phyloP scores from a whole-genome alignment of 2,888 invertebrate genomes.

The Capitulum mitella region DNA sequence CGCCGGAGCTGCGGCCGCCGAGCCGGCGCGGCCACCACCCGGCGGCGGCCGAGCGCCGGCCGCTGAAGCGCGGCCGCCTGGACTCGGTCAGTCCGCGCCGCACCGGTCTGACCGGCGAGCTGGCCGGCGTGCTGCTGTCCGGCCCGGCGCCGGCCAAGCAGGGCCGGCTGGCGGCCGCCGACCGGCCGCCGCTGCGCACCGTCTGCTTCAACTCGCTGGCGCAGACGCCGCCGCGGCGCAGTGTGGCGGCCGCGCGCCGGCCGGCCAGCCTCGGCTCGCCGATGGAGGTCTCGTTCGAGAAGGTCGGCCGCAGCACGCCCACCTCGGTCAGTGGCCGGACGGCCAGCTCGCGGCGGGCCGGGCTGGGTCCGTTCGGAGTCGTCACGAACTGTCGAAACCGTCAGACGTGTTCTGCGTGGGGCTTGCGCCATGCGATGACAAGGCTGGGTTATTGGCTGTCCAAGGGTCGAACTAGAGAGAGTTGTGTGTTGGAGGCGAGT shows the following conservation, averaged over 20 bases:
- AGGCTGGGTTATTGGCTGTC: too few relatives aligned
- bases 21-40: constrained; percentile 24
- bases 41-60: constrained; percentile 17
- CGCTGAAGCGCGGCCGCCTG: background rate
- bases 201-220: constrained; percentile 7
- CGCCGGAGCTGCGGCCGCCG: background rate
- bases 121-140: constrained; percentile 15
- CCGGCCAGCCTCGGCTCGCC: background rate
- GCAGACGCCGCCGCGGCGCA: constrained; percentile 1
- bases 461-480: too few relatives aligned
- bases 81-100: constrained; percentile 29
- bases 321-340: background rate
- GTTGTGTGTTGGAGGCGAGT: too few relatives aligned
- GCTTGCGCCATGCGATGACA: too few relatives aligned
- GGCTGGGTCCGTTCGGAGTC: too few relatives aligned
- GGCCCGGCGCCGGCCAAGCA: constrained; percentile 10
- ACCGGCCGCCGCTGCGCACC: constrained; percentile 13
- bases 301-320: background rate
- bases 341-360: too few relatives aligned
- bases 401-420: too few relatives aligned
- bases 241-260: background rate
- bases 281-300: constrained; percentile 6
- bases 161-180: background rate
- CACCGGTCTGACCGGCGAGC: constrained; percentile 25
- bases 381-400: too few relatives aligned